A percentile compares a stretch with the other conserved stretches of the same genome.
Conservation (phyloP, 2,888 invertebrate species). For the Eulithis testata region DNA sequence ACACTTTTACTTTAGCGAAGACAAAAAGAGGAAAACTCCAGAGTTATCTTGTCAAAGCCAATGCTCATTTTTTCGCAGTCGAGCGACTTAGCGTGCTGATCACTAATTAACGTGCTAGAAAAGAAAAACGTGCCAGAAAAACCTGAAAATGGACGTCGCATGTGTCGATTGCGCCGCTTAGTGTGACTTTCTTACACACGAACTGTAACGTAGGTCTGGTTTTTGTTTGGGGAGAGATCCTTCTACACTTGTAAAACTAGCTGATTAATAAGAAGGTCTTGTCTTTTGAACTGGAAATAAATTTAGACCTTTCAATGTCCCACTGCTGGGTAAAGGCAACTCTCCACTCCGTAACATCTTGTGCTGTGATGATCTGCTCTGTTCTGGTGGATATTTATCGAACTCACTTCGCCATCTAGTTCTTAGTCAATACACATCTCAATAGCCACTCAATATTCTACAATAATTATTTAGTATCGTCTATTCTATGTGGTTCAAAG, state of each 20-base stretch:
- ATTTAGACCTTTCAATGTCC: too few relatives aligned
- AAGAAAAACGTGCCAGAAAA: background rate
- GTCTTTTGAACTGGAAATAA: too few relatives aligned
- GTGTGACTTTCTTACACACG: slow-evolving; percentile 29
- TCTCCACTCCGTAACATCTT: too few relatives aligned
- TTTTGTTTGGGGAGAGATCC: slow-evolving; percentile 13
- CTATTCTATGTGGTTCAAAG: too few relatives aligned
- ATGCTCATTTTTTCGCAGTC: slow-evolving; percentile 19
- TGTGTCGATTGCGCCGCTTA: slow-evolving; percentile 1
- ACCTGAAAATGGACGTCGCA: slow-evolving; percentile 21
- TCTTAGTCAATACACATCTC: too few relatives aligned
- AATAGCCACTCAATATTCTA: too few relatives aligned
- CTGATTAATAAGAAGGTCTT: background rate
- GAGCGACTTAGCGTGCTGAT: slow-evolving; percentile 23
- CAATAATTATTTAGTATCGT: too few relatives aligned
- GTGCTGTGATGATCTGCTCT: too few relatives aligned
- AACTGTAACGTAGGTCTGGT: background rate
- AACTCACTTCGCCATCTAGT: too few relatives aligned
- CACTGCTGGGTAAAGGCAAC: too few relatives aligned
- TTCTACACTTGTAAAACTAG: background rate
- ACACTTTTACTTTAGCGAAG: slow-evolving; percentile 20
- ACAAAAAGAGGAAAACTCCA: slow-evolving; percentile 27
- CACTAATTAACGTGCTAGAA: slow-evolving; percentile 24
- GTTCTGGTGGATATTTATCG: too few relatives aligned
- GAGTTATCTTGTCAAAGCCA: slow-evolving; percentile 25